phyloP scores from a whole-genome alignment of 2,797 vertebrate genomes.

The Pelochelys cantorii region DNA sequence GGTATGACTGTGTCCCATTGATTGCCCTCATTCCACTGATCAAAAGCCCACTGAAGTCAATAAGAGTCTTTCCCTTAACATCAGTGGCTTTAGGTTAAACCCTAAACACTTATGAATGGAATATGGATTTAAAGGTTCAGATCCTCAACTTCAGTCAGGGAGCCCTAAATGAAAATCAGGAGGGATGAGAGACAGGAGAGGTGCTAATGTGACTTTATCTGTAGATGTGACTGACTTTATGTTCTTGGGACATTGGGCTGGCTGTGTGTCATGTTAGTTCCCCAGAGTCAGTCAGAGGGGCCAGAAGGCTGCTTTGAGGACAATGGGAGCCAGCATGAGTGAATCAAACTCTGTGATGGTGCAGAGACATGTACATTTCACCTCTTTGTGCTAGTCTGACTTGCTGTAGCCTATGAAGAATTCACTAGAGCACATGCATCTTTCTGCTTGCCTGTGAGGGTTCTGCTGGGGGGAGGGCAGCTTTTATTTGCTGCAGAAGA shows the following conservation, averaged over 20 bases:
- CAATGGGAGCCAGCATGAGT: too few species aligned
- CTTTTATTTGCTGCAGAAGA: not conserved
- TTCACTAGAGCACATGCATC: not conserved
- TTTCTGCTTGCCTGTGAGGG: not conserved
- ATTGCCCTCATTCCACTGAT: too few species aligned
- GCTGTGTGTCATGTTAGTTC: not conserved
- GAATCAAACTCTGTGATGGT: not conserved
- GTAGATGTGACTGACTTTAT: not conserved
- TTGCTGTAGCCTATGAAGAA: not conserved
- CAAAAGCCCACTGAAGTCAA: not conserved
- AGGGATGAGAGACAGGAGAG: not conserved
- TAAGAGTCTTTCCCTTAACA: not conserved
- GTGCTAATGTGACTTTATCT: not conserved
- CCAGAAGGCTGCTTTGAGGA: not conserved
- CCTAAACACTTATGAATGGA: not conserved
- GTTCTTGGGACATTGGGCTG: not conserved
- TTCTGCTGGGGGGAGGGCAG: not conserved
- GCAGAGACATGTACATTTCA: not conserved
- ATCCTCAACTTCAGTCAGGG: not conserved
- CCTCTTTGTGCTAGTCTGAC: not conserved
- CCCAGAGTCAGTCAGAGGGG: not conserved
- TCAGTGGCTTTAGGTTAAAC: not conserved
- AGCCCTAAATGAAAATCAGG: not conserved
- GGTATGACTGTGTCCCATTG: too few species aligned
- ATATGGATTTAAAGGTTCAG: not conserved